Evolutionary conservation across 2,797 vertebrate species (phyloP).

Genomic region (Danio jaintianensis): DNA sequence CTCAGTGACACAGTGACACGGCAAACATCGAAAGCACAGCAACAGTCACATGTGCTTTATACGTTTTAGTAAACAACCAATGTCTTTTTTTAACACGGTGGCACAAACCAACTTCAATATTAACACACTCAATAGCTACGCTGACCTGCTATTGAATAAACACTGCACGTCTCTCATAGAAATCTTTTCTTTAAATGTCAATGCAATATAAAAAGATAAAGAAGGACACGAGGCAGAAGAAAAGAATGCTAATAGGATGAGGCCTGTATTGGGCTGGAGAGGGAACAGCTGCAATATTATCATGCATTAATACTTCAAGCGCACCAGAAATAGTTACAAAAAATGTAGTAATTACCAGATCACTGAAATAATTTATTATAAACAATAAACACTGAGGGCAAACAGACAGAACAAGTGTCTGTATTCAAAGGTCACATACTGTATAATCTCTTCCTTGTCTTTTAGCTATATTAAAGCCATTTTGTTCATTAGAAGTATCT

Average conservation of each 20-base stretch:
- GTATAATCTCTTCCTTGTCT: background rate
- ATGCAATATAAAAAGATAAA: background rate
- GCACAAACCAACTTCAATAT: background rate
- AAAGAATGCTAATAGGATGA: constrained; percentile 15
- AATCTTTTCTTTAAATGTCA: constrained; percentile 4
- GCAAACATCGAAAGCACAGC: too few species aligned
- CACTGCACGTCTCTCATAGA: background rate
- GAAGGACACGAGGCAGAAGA: constrained; percentile 1
- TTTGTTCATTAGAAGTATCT: background rate
- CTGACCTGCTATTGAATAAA: background rate
- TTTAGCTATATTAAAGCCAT: background rate
- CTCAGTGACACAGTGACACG: too few species aligned
- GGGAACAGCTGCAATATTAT: background rate
- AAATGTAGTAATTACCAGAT: constrained; percentile 3
- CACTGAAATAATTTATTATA: constrained; percentile 2
- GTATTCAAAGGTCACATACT: background rate
- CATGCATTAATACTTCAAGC: constrained; percentile 6
- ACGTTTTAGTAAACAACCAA: too few species aligned
- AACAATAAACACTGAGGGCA: background rate
- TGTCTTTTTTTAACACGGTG: too few species aligned
- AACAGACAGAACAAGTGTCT: background rate
- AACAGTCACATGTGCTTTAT: too few species aligned
- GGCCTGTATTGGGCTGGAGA: background rate
- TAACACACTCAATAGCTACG: background rate
- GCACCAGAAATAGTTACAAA: background rate